Conservation (phyloP, 2,797 vertebrate genomes). For the Artibeus lituratus region DNA sequence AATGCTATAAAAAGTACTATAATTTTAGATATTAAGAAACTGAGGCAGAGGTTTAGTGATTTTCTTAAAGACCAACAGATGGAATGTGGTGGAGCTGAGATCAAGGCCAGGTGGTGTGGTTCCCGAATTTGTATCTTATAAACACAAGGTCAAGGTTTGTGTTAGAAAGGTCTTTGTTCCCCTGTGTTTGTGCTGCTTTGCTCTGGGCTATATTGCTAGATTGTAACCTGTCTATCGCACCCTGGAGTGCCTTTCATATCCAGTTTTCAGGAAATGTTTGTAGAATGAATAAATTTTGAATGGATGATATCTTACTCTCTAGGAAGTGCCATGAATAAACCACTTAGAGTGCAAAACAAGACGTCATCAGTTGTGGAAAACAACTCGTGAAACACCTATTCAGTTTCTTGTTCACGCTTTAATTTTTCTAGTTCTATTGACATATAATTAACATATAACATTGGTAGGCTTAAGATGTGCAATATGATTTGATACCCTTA, state of each 20-base stretch:
- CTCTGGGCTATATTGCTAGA: neutral
- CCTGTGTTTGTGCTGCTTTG: neutral
- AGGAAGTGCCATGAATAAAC: constrained; percentile 5
- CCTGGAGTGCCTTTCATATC: neutral
- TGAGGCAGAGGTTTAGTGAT: neutral
- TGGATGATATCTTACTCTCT: constrained; percentile 40
- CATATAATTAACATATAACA: neutral
- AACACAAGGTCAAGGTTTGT: neutral
- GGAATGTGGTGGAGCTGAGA: neutral
- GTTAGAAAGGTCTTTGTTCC: neutral
- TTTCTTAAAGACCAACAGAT: neutral
- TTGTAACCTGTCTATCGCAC: neutral
- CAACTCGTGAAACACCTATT: neutral
- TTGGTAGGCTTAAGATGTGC: neutral
- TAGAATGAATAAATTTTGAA: constrained; percentile 41
- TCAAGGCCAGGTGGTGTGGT: too few relatives aligned
- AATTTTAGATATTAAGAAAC: neutral
- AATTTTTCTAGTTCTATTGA: constrained; percentile 9
- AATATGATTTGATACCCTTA: neutral
- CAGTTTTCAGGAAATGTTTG: neutral
- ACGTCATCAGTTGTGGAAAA: constrained; percentile 22
- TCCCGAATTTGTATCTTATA: neutral
- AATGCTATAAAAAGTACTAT: neutral
- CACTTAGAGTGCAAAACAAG: constrained; percentile 21
- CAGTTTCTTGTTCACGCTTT: neutral